phyloP scores from a whole-genome alignment of 2,888 invertebrate genomes.

The Rhingia rostrata region DNA sequence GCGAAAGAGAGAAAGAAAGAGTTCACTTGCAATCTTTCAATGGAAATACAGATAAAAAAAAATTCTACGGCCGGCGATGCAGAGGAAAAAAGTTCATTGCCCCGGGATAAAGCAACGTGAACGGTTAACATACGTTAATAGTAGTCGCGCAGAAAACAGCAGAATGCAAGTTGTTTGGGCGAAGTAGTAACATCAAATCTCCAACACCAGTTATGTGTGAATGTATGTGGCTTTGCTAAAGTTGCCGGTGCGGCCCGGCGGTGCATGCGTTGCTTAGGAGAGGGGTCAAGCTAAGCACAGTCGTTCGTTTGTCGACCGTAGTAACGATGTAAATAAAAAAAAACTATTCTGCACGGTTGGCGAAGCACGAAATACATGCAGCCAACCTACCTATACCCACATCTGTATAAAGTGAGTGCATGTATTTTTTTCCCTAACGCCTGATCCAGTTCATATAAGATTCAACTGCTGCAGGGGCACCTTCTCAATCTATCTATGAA shows the following conservation, averaged over 20 bases:
- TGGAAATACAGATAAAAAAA: slow-evolving; percentile 32
- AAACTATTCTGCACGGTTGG: slow-evolving; percentile 47
- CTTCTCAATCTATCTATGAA: slow-evolving; percentile 23
- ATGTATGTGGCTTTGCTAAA: slow-evolving; percentile 35
- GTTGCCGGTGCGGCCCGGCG: slow-evolving; percentile 57
- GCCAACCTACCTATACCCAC: not conserved
- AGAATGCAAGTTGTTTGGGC: slow-evolving; percentile 62
- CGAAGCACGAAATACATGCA: slow-evolving; percentile 48
- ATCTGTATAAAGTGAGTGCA: slow-evolving; percentile 37
- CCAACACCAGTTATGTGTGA: slow-evolving; percentile 26
- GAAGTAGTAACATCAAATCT: slow-evolving; percentile 58
- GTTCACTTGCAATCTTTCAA: slow-evolving; percentile 65
- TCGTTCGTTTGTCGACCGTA: slow-evolving; percentile 26
- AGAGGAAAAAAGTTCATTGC: slow-evolving; percentile 68
- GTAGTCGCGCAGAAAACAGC: slow-evolving; percentile 37
- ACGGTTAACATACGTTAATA: slow-evolving; percentile 67
- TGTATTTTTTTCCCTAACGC: slow-evolving; percentile 28
- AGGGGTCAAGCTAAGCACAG: slow-evolving; percentile 48
- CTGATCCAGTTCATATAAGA: slow-evolving; percentile 51
- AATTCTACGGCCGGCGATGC: slow-evolving; percentile 46
- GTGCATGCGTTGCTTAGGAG: slow-evolving; percentile 51
- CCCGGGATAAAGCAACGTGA: slow-evolving; percentile 58
- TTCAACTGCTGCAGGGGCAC: slow-evolving; percentile 28
- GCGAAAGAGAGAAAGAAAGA: slow-evolving; percentile 49
- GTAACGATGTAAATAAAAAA: slow-evolving; percentile 27